A percentile compares a stretch with the other conserved stretches of the same genome.
These are phyloP conservation scores for Thamnophis sirtalis DNA, from an alignment of 2,113 vertebrate species.

Conservation along the genomic window DNA sequence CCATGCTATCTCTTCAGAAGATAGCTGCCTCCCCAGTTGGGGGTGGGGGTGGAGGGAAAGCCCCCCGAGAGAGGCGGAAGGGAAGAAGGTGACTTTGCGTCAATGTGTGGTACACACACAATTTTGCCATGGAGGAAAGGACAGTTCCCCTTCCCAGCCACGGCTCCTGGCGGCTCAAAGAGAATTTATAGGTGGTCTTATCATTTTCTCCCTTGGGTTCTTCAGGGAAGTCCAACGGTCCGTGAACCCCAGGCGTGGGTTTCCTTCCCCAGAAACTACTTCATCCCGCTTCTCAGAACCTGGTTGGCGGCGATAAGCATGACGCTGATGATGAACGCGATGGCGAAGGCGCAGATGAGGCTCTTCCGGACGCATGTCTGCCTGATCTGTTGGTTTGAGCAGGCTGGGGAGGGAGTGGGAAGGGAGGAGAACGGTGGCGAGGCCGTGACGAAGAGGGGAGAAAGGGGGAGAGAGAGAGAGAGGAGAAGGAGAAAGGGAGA, in stretches of 20 bases:
- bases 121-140: not conserved
- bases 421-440: not conserved
- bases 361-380: conserved; percentile 97
- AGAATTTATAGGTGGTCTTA: not conserved
- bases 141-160: not conserved
- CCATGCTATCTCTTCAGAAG: not conserved
- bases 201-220: not conserved
- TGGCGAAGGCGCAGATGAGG: conserved; percentile 95
- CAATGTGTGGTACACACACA: not conserved
- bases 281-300: conserved; percentile 96
- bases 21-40: not conserved
- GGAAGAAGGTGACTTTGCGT: not conserved
- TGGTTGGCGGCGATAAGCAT: conserved; percentile 98
- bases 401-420: conserved; percentile 64
- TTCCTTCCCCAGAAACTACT: conserved; percentile 63
- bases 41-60: not conserved
- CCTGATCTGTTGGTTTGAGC: conserved; percentile 95
- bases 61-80: not conserved
- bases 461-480: rapidly evolving
- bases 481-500: not conserved
- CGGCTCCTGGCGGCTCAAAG: not conserved
- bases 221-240: not conserved
- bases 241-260: not conserved
- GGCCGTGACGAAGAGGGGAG: not conserved
- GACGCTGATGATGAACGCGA: conserved; percentile 98